These are phyloP conservation scores for Dasysyrphus tricinctus DNA, from an alignment of 2,888 invertebrate species.

Conservation along the genomic window DNA sequence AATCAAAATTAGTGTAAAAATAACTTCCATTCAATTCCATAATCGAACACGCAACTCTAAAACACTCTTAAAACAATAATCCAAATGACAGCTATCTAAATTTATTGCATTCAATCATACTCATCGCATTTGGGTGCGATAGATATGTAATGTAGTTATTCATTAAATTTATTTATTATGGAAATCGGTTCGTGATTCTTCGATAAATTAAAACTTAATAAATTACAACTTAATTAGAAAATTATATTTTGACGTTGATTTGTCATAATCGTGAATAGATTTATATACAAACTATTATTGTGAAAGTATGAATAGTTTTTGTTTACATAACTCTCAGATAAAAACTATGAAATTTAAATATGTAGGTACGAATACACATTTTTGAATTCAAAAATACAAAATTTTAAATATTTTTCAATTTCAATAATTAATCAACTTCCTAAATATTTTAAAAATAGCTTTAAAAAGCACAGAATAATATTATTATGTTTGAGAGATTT, in stretches of 20 bases:
- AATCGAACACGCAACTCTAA: slow-evolving; percentile 8
- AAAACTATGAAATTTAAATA: neutral
- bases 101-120: slow-evolving; percentile 23
- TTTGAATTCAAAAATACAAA: neutral
- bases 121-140: neutral
- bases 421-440: too few species aligned
- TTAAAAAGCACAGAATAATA: too few species aligned
- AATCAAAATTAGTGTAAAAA: slow-evolving; percentile 7
- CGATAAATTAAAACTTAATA: slow-evolving; percentile 13
- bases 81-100: slow-evolving; percentile 9
- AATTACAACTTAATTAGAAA: slow-evolving; percentile 24
- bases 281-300: neutral
- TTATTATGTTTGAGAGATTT: too few species aligned
- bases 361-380: too few species aligned
- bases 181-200: neutral
- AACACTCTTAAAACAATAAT: slow-evolving; percentile 11
- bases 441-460: too few species aligned
- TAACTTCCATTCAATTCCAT: neutral
- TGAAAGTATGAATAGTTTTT: neutral
- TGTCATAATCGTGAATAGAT: slow-evolving; percentile 7
- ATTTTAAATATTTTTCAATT: too few species aligned
- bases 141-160: neutral
- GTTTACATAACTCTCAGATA: neutral
- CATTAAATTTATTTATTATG: neutral
- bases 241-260: neutral